Conservation (phyloP, 2,113 vertebrate genomes). For the Gracilinanus agilis region DNA sequence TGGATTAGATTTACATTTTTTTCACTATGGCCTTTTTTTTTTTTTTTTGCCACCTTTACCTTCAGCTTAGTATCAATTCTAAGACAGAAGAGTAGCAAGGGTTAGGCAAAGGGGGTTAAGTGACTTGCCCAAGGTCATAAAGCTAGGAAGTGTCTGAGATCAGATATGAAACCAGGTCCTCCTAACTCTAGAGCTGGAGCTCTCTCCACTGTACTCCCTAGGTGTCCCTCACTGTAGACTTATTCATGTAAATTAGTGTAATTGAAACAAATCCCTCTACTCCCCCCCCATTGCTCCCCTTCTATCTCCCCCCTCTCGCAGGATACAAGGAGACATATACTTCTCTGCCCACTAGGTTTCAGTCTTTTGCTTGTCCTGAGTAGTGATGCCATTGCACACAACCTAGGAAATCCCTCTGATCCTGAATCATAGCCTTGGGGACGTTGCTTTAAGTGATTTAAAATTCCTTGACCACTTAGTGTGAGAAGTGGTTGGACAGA, state of each 20-base stretch:
- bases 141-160: too few relatives aligned
- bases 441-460: not conserved
- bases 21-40: not conserved
- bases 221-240: not conserved
- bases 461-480: not conserved
- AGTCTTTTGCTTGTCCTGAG: not conserved
- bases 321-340: not conserved
- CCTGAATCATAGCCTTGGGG: not conserved
- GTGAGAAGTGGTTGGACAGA: not conserved
- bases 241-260: not conserved
- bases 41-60: too few relatives aligned
- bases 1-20: not conserved
- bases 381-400: not conserved
- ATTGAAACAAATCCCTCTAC: not conserved
- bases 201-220: too few relatives aligned
- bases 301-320: not conserved
- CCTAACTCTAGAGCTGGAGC: too few relatives aligned
- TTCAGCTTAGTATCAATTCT: too few relatives aligned
- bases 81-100: too few relatives aligned
- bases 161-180: too few relatives aligned
- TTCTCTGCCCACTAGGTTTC: not conserved
- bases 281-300: not conserved
- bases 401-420: not conserved
- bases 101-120: too few relatives aligned
- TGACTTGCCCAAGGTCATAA: too few relatives aligned